These are phyloP conservation scores for Gibbula magus DNA, from an alignment of 2,888 invertebrate species.

Conservation along the genomic window DNA sequence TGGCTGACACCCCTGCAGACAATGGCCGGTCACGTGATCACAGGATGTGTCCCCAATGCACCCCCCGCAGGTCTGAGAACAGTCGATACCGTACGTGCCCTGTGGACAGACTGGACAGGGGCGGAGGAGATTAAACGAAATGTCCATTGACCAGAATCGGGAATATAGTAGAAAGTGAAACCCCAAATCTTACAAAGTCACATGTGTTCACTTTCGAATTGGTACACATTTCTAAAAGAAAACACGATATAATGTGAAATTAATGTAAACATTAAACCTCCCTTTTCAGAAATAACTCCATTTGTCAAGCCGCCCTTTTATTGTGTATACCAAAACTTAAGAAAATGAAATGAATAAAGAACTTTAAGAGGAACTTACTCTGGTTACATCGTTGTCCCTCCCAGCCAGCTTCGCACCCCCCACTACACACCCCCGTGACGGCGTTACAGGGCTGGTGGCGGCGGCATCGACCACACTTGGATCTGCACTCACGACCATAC, in stretches of 20 bases:
- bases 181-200: too few relatives aligned
- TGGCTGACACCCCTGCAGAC: conserved; percentile 35
- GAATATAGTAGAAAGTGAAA: too few relatives aligned
- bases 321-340: too few relatives aligned
- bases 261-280: too few relatives aligned
- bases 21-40: conserved; percentile 35
- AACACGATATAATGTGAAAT: too few relatives aligned
- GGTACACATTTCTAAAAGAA: too few relatives aligned
- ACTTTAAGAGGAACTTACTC: conserved; percentile 31
- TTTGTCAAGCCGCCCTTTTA: too few relatives aligned
- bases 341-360: too few relatives aligned
- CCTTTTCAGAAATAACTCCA: too few relatives aligned
- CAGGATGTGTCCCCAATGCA: conserved; percentile 44
- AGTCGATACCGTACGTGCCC: conserved; percentile 49
- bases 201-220: too few relatives aligned
- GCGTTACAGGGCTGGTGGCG: conserved; percentile 52
- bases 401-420: conserved; percentile 60
- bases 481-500: conserved; percentile 57
- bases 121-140: background rate
- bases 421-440: conserved; percentile 58
- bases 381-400: conserved; percentile 46
- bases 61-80: conserved; percentile 52
- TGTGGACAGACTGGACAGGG: conserved; percentile 49
- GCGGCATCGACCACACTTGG: conserved; percentile 57
- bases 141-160: too few relatives aligned